These are phyloP conservation scores for Dolichopus griseipennis DNA, from an alignment of 2,888 invertebrate genomes.

Conservation along the genomic window DNA sequence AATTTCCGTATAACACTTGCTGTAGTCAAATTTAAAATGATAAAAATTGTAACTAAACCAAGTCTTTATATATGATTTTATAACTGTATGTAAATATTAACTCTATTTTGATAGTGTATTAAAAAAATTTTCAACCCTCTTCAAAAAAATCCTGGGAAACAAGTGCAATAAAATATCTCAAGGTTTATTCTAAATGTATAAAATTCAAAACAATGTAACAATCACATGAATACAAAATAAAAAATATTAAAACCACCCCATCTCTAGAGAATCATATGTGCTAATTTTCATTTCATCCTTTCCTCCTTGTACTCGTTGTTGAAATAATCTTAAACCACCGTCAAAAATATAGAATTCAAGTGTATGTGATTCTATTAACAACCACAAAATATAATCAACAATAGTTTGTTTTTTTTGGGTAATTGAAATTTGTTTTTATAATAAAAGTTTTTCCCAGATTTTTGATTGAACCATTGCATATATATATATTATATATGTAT, in stretches of 20 bases:
- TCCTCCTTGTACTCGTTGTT: background rate
- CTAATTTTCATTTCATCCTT: background rate
- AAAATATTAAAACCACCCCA: background rate
- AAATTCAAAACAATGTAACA: background rate
- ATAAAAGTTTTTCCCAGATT: background rate
- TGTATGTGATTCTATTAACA: background rate
- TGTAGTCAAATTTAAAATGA: background rate
- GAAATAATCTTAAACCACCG: background rate
- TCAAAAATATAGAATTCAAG: background rate
- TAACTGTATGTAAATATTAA: background rate
- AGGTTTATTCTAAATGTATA: background rate
- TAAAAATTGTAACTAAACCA: background rate
- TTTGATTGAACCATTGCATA: no score
- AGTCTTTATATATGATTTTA: background rate
- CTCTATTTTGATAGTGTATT: background rate
- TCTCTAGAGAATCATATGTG: constrained; percentile 1
- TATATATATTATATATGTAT: no score
- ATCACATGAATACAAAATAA: background rate
- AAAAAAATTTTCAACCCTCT: background rate
- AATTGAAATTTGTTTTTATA: background rate
- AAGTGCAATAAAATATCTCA: constrained; percentile 1
- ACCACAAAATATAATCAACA: constrained; percentile 2
- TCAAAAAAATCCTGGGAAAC: background rate
- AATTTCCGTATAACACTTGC: background rate
- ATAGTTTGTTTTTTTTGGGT: background rate